These are phyloP conservation scores for Gambusia affinis DNA, from an alignment of 2,113 vertebrate species.

Conservation along the genomic window DNA sequence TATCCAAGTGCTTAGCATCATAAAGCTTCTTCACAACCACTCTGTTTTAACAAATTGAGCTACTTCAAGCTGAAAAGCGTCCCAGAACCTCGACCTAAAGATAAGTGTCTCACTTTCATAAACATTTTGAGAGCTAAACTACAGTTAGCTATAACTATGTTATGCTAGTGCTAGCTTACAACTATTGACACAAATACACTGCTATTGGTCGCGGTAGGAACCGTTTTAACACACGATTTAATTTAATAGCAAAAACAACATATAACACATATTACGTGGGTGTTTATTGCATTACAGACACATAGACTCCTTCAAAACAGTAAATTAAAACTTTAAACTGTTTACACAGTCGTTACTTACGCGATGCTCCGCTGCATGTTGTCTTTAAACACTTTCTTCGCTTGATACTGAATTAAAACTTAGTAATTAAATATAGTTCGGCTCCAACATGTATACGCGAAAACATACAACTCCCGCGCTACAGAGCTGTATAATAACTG, in stretches of 20 bases:
- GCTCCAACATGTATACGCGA: not conserved
- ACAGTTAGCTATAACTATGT: not conserved
- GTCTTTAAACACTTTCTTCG: slow-evolving; percentile 1
- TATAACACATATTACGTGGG: not conserved
- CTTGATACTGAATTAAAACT: not conserved
- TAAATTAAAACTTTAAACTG: not conserved
- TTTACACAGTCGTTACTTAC: slow-evolving; percentile 58
- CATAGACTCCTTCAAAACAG: not conserved
- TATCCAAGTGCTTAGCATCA: not conserved
- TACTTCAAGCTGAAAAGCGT: not conserved
- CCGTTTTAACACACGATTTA: not conserved
- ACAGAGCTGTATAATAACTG: not conserved
- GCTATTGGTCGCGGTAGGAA: too few species aligned
- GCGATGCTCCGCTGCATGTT: slow-evolving; percentile 83
- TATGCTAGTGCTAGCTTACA: slow-evolving; percentile 6
- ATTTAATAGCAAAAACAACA: not conserved
- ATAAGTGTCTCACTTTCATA: not conserved
- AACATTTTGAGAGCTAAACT: not conserved
- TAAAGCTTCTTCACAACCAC: not conserved
- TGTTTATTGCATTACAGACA: not conserved
- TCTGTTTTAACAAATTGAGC: not conserved
- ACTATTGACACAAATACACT: not conserved
- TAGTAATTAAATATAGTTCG: not conserved
- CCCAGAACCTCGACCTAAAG: not conserved
- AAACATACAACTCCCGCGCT: slow-evolving; percentile 63